Percentiles rank a stretch among this genome's conserved stretches.
These are phyloP conservation scores for Microctenopoma stevenorrisi DNA, from an alignment of 2,797 vertebrate genomes.

Conservation along the genomic window DNA sequence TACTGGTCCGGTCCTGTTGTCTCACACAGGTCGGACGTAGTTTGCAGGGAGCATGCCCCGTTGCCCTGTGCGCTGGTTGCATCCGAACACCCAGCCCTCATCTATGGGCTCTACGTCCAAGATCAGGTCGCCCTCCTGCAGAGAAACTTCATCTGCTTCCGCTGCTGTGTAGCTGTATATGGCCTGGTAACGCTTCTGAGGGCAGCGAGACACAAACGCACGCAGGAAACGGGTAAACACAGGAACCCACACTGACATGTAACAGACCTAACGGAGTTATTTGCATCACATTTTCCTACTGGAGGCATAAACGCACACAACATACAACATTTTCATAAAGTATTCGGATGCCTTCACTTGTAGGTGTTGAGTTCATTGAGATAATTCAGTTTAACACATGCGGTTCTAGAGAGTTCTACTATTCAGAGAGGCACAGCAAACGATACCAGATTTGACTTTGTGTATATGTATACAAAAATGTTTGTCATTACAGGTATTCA, in stretches of 20 bases:
- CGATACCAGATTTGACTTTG: too few species aligned
- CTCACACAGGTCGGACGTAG: slow-evolving; percentile 93
- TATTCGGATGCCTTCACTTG: too few species aligned
- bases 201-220: background rate
- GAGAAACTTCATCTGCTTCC: slow-evolving; percentile 93
- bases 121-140: slow-evolving; percentile 93
- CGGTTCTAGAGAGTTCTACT: too few species aligned
- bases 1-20: background rate
- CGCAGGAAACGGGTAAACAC: background rate
- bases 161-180: slow-evolving; percentile 93
- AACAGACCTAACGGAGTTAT: background rate
- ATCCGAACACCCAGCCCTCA: slow-evolving; percentile 96
- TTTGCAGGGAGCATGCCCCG: slow-evolving; percentile 95
- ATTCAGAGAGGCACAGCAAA: too few species aligned
- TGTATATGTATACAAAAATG: too few species aligned
- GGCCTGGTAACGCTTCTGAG: slow-evolving; percentile 89
- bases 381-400: too few species aligned
- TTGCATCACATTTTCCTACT: slow-evolving; percentile 40
- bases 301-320: background rate
- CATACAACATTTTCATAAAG: too few species aligned
- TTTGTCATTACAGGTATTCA: too few species aligned
- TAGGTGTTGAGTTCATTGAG: too few species aligned
- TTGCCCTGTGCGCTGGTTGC: slow-evolving; percentile 94
- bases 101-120: slow-evolving; percentile 94
- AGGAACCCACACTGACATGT: background rate